Evolutionary conservation across 2,797 vertebrate species (phyloP), one percentile per base, ranked within the genome.

Genomic region (Scleropages formosus): DNA sequence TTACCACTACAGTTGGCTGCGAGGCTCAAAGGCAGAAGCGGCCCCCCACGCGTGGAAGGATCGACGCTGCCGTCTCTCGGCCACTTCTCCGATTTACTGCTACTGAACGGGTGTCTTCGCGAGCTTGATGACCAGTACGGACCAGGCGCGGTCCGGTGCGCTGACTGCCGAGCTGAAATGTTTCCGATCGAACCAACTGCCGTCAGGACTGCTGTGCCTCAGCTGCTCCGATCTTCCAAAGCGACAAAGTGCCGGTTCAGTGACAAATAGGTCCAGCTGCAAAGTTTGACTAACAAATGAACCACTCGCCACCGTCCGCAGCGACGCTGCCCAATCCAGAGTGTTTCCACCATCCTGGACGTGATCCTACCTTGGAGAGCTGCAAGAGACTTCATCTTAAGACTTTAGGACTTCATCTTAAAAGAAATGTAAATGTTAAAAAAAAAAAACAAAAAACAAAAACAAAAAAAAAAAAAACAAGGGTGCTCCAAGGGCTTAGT

Each of bases 261-360:
- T 15, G 39, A 39, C 11, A 22, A 47, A 68, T 68, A 44, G n/a
- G 24, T 39, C 20, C 20, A 49, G 49, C 39, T 24, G 0, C 46
- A 22, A 47, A 47, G 13, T 68, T 68, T 68, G 39, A 68, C n/a
- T 49, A 68, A 46, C 65, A 56, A 56, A 56, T 56, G 53, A 56
- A 18, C 53, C 53, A 56, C 53, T 53, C 10, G 9, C 53, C 10
- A 20, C 49, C 46, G 15, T 20, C 16, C 4, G 22, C 13, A 46
- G n/a, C 64, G 47, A 18, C 31, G 20, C 15, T 9, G 13, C 61
- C 27, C 20, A 62, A 16, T 39, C 47, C 67, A 24, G 10, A 51
- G 11, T 27, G 22, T 16, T 24, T 70, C 67, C 15, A 22, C 44
- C 31, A 10, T 22, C n/a, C 10, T 13, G 6, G n/a, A 6, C 47